These are phyloP conservation scores for Theodoxus fluviatilis DNA, from an alignment of 2,888 invertebrate species.

Conservation along the genomic window DNA sequence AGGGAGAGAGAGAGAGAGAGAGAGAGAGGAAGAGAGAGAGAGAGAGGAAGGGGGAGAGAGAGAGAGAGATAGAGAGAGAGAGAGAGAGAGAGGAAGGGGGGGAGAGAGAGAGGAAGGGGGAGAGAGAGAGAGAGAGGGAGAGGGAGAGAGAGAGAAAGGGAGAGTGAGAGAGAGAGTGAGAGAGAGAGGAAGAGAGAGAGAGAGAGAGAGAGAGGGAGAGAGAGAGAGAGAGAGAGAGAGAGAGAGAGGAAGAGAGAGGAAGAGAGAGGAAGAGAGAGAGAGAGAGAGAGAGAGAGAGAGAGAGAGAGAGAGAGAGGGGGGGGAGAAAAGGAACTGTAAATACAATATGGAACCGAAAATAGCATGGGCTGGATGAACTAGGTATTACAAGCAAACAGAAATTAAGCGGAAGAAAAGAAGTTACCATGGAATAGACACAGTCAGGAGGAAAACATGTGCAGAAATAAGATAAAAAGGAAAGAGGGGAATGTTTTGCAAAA, in stretches of 20 bases:
- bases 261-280: conserved; percentile 9
- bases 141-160: conserved; percentile 1
- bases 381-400: not conserved
- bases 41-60: not conserved
- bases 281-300: not conserved
- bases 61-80: not conserved
- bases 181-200: not conserved
- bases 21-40: not conserved
- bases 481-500: too few species aligned
- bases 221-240: not conserved
- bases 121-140: not conserved
- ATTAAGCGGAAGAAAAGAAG: too few species aligned
- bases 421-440: too few species aligned
- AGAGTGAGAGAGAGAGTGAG: not conserved
- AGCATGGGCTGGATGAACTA: conserved; percentile 3
- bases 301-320: not conserved
- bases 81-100: not conserved
- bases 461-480: too few species aligned
- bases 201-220: not conserved
- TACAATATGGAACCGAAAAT: not conserved
- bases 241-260: not conserved
- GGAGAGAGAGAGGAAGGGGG: not conserved
- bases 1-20: not conserved
- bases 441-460: too few species aligned
- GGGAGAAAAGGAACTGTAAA: not conserved